These are phyloP conservation scores for Schrankia costaestrigalis DNA, from an alignment of 2,888 invertebrate species.

Conservation along the genomic window DNA sequence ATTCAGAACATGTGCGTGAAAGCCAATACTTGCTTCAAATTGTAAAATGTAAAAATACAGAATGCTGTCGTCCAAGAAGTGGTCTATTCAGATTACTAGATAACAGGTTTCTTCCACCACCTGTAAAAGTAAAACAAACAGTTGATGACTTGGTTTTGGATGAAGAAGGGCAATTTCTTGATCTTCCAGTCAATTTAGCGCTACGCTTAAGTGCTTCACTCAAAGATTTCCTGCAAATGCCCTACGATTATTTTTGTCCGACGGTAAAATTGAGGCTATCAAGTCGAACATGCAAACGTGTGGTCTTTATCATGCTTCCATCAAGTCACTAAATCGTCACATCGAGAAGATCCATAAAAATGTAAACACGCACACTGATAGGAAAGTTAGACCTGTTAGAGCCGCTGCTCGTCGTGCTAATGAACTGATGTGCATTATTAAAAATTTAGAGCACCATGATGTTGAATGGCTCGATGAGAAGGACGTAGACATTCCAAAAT, in stretches of 20 bases:
- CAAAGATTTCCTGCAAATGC: constrained; percentile 26
- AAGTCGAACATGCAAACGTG: constrained; percentile 33
- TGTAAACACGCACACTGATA: constrained; percentile 11
- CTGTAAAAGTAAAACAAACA: too few species aligned
- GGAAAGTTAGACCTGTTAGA: constrained; percentile 14
- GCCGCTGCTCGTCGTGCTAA: constrained; percentile 5
- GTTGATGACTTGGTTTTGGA: constrained; percentile 6
- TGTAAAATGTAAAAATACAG: constrained; percentile 2
- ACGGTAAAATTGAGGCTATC: constrained; percentile 31
- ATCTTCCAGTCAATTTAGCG: constrained; percentile 33
- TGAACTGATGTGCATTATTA: too few species aligned
- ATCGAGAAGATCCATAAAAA: constrained; percentile 31
- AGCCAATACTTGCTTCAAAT: constrained; percentile 17
- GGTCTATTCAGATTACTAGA: constrained; percentile 20
- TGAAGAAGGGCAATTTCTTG: constrained; percentile 15
- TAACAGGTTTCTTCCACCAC: constrained; percentile 24
- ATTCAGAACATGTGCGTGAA: constrained; percentile 27
- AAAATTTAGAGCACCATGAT: constrained; percentile 30
- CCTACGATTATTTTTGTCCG: constrained; percentile 18
- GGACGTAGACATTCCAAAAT: constrained; percentile 29
- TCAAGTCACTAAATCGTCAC: constrained; percentile 34
- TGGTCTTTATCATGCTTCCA: constrained; percentile 32
- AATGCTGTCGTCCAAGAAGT: constrained; percentile 9
- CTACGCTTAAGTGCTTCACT: constrained; percentile 25
- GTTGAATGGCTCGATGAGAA: constrained; percentile 33